Base-by-base conservation (phyloP, 2,888 invertebrate genomes). In the Acanthopleura granulata region DNA sequence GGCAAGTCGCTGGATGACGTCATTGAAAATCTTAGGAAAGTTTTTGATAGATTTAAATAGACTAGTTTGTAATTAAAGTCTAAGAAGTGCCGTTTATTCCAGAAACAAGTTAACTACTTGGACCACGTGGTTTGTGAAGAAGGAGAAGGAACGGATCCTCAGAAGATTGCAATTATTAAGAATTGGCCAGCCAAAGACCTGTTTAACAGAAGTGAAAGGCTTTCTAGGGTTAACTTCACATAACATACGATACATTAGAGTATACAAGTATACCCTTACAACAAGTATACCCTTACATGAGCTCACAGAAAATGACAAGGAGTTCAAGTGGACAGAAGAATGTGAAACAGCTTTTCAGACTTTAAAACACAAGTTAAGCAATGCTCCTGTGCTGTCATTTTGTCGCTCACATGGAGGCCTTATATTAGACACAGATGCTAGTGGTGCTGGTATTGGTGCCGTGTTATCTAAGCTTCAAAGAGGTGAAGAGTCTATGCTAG, bases 251-350 rank as follows among this genome's bases (percentile, higher is more conserved):
- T 27, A 22, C 6, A 16, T 66, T 4, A 66, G 30, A 66, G 27
- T 6, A 6, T 15, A 22, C 66, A 25, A 62, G 27, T 15, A 62
- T 87, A 75, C 91, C 90, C 83, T 97, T 98, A 16, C 94, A 57
- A 18, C 22, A 57, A 57, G 51, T 40, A 40, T 6, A 40, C 4
- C 40, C 4, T 40, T 40, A 40, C 40, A 40, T 9, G 50, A 74
- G 18, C 76, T 82, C 6, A 76, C 75, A 14, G 73, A 79, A 57
- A 74, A 70, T 27, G 30, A 57, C 6, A 22, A 0, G 0, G 25
- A 27, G 14, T 81, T 82, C 73, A 18, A 74, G 0, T 82, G 80
- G 80, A 70, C 76, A 70, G 76, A 71, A n/a, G 74, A 18, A 16
- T 57, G 71, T 27, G 61, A 82, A 16, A 30, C 0, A 9, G 69